phyloP scores from a whole-genome alignment of 2,113 vertebrate species.

The Tursiops truncatus region DNA sequence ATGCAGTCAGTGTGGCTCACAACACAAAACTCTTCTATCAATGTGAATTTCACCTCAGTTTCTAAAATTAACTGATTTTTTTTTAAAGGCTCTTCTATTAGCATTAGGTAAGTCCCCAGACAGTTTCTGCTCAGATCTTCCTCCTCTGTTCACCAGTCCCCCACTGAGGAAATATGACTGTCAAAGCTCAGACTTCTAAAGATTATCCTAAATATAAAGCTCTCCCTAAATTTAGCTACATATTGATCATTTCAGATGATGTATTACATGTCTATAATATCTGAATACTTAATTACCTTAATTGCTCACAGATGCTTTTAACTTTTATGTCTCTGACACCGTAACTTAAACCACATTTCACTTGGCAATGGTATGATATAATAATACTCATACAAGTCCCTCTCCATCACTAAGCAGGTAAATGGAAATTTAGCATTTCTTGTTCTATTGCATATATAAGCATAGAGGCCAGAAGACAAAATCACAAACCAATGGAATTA shows the following conservation, averaged over 20 bases:
- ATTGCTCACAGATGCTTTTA: constrained; percentile 44
- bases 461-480: constrained; percentile 29
- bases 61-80: not conserved
- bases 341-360: constrained; percentile 29
- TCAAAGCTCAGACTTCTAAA: not conserved
- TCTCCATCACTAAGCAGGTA: constrained; percentile 30
- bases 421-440: constrained; percentile 52
- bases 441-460: constrained; percentile 7
- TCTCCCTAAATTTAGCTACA: not conserved
- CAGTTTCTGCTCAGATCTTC: not conserved
- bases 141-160: not conserved
- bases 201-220: not conserved
- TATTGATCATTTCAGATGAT: constrained; percentile 6
- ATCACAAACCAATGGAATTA: constrained; percentile 43
- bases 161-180: not conserved
- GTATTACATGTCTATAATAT: constrained; percentile 12
- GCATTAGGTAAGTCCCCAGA: not conserved
- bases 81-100: not conserved
- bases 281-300: constrained; percentile 52
- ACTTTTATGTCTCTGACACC: not conserved
- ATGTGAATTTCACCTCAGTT: not conserved
- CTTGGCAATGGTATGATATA: constrained; percentile 34
- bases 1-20: not conserved
- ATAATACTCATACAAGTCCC: not conserved
- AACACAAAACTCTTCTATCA: not conserved